Evolutionary conservation across 2,888 invertebrate genomes (phyloP).

Genomic region (Hemicrepidius hirtus): DNA sequence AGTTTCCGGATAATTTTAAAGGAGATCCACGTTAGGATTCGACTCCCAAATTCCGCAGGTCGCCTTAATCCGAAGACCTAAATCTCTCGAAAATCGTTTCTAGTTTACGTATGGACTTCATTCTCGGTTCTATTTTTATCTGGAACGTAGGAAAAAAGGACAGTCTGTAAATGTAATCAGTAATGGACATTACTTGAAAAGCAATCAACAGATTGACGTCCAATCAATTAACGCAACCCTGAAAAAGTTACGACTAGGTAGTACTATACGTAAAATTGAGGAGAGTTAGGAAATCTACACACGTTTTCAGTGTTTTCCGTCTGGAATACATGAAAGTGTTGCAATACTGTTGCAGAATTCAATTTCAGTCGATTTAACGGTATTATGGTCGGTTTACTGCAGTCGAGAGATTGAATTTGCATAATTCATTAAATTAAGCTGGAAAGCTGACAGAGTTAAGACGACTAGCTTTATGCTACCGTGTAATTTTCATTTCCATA

Average conservation of each 20-base stretch:
- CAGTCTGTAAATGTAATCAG: slow-evolving; percentile 19
- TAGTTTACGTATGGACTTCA: slow-evolving; percentile 2
- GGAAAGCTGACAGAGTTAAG: slow-evolving; percentile 44
- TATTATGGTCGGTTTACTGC: slow-evolving; percentile 40
- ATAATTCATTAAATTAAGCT: slow-evolving; percentile 48
- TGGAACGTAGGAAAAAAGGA: neutral
- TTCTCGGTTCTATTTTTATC: too few relatives aligned
- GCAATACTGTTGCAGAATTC: slow-evolving; percentile 42
- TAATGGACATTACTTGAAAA: slow-evolving; percentile 39
- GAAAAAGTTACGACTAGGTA: neutral
- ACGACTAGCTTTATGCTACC: slow-evolving; percentile 39
- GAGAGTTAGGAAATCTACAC: slow-evolving; percentile 1
- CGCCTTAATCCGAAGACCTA: too few relatives aligned
- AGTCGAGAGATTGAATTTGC: slow-evolving; percentile 48
- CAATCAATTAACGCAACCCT: slow-evolving; percentile 27
- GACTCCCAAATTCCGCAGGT: too few relatives aligned
- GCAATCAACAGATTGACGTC: slow-evolving; percentile 37
- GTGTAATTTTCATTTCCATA: slow-evolving; percentile 40
- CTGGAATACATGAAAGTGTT: slow-evolving; percentile 1
- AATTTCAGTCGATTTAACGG: slow-evolving; percentile 38
- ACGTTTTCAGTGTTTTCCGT: neutral
- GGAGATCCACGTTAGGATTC: too few relatives aligned
- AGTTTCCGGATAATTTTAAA: too few relatives aligned
- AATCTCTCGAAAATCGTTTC: too few relatives aligned
- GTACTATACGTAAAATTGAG: slow-evolving; percentile 9